phyloP scores from a whole-genome alignment of 2,797 vertebrate genomes.

The Percopsis omiscomaycus region DNA sequence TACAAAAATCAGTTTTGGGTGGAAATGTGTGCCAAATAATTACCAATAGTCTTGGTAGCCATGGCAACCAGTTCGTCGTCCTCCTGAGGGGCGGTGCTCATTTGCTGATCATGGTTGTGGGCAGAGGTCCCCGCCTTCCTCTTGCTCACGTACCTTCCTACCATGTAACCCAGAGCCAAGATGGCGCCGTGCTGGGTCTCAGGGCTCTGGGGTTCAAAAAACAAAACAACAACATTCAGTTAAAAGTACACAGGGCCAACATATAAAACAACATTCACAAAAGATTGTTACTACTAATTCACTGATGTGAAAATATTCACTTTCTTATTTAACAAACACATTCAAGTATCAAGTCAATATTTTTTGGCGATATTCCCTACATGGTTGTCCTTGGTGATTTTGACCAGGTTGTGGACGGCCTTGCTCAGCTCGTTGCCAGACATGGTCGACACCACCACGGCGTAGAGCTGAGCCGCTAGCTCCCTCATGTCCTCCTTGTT shows the following conservation, averaged over 20 bases:
- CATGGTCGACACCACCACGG: constrained; percentile 89
- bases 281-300: not conserved
- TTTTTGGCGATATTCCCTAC: constrained; percentile 64
- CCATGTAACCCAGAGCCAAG: constrained; percentile 93
- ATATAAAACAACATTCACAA: too few species aligned
- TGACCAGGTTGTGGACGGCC: constrained; percentile 89
- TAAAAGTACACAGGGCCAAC: not conserved
- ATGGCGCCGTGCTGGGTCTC: constrained; percentile 95
- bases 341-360: not conserved
- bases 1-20: too few species aligned
- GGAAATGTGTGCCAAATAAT: constrained; percentile 9
- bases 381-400: constrained; percentile 92
- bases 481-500: constrained; percentile 99
- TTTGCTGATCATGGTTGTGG: constrained; percentile 67
- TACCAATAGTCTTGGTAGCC: constrained; percentile 91
- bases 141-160: constrained; percentile 90
- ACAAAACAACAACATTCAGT: not conserved
- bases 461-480: constrained; percentile 92
- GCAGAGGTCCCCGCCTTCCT: constrained; percentile 68
- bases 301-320: not conserved
- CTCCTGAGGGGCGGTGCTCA: constrained; percentile 71
- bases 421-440: constrained; percentile 86
- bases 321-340: not conserved
- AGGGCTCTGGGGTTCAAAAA: constrained; percentile 79
- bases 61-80: constrained; percentile 87